phyloP scores from a whole-genome alignment of 1,140 invertebrate species.

The Linepithema humile region DNA sequence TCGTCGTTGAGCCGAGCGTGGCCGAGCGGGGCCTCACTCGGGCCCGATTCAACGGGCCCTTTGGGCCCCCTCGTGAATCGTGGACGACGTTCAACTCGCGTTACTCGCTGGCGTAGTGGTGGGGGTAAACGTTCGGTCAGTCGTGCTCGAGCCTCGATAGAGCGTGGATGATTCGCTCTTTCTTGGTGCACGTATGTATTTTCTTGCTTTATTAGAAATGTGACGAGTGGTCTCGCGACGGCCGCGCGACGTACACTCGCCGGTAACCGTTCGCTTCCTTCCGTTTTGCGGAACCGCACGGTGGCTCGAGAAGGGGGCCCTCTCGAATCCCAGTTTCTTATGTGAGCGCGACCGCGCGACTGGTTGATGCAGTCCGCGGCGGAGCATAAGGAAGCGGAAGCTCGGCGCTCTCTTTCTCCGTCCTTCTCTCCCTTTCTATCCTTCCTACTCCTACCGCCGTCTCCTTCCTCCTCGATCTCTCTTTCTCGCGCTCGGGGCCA shows the following conservation, averaged over 20 bases:
- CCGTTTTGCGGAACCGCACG: constrained; percentile 61
- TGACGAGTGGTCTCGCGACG: background rate
- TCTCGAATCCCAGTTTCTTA: constrained; percentile 79
- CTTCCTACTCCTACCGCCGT: constrained; percentile 60
- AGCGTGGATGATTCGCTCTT: constrained; percentile 12
- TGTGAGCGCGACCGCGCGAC: constrained; percentile 84
- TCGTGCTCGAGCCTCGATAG: constrained; percentile 40
- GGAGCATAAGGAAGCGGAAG: constrained; percentile 85
- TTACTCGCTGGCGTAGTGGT: constrained; percentile 28
- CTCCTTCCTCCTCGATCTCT: constrained; percentile 50
- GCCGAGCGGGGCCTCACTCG: constrained; percentile 29
- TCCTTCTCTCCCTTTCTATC: constrained; percentile 67
- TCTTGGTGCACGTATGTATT: constrained; percentile 35
- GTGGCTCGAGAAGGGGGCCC: constrained; percentile 66
- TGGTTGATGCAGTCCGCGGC: constrained; percentile 83
- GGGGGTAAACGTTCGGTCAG: constrained; percentile 57
- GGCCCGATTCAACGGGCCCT: constrained; percentile 53
- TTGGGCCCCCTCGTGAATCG: constrained; percentile 41
- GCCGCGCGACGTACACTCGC: constrained; percentile 43
- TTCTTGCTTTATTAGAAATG: background rate
- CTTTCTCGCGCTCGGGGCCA: constrained; percentile 71
- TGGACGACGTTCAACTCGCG: constrained; percentile 10
- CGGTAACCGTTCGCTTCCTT: constrained; percentile 46
- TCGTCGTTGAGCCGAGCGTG: constrained; percentile 48
- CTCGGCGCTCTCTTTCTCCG: constrained; percentile 77